Conservation (phyloP, 2,888 invertebrate genomes). For the Parapristionchus giblindavisi region DNA sequence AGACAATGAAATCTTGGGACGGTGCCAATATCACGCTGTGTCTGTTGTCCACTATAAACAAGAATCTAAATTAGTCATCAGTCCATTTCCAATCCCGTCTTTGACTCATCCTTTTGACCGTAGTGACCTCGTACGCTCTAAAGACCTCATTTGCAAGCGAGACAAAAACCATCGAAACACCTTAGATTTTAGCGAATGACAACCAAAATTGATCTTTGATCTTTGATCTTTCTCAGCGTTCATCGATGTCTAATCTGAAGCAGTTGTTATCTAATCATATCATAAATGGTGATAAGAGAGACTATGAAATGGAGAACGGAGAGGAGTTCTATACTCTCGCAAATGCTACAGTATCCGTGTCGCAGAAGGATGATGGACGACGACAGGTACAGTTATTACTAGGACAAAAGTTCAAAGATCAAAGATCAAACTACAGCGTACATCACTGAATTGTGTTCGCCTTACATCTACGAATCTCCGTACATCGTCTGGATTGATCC, state of each 20-base stretch:
- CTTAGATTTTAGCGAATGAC: no score
- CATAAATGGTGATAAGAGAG: slow-evolving; percentile 24
- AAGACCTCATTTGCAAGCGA: no score
- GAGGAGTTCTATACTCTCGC: slow-evolving; percentile 21
- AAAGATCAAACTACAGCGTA: slow-evolving; percentile 10
- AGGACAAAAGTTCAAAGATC: neutral
- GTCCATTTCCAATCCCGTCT: no score
- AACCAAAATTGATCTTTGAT: no score
- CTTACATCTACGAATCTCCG: slow-evolving; percentile 27
- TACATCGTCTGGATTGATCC: slow-evolving; percentile 11
- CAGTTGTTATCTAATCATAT: slow-evolving; percentile 21
- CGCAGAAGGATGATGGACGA: slow-evolving; percentile 9
- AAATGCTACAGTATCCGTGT: slow-evolving; percentile 9
- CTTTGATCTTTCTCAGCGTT: slow-evolving; percentile 15
- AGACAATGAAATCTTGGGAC: no score
- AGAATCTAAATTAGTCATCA: no score
- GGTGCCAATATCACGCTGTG: no score
- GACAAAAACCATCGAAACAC: no score
- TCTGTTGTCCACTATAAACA: no score
- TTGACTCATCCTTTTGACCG: no score
- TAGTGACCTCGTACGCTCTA: no score
- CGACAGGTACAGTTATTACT: no score
- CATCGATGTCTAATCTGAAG: slow-evolving; percentile 1
- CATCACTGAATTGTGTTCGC: slow-evolving; percentile 29
- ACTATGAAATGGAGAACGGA: slow-evolving; percentile 34